These are phyloP conservation scores for Gulo gulo DNA, from an alignment of 2,113 vertebrate genomes.

Conservation along the genomic window DNA sequence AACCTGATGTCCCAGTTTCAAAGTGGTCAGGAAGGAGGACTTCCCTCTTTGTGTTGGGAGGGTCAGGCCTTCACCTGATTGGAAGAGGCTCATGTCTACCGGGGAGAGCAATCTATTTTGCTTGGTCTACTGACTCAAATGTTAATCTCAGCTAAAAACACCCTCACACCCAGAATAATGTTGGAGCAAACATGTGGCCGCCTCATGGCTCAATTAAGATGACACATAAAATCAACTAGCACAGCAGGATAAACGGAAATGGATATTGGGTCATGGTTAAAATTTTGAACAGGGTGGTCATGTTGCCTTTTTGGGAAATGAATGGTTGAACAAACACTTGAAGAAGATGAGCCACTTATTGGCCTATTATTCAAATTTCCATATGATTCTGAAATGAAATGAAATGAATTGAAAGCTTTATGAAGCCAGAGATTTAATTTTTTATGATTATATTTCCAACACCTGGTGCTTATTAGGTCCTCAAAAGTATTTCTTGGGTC, in stretches of 20 bases:
- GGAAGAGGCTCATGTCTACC: neutral
- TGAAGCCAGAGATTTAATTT: neutral
- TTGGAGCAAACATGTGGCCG: neutral
- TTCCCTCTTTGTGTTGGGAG: neutral
- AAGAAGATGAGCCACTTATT: neutral
- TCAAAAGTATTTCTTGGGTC: neutral
- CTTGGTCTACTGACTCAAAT: neutral
- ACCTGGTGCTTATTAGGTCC: neutral
- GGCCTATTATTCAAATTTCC: neutral
- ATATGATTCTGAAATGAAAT: neutral
- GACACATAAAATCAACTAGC: neutral
- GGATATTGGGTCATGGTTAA: neutral
- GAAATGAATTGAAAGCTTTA: neutral
- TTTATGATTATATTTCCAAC: neutral
- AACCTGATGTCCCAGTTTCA: neutral
- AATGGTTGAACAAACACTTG: neutral
- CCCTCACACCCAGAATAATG: neutral
- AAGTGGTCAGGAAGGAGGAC: neutral
- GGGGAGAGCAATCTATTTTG: neutral
- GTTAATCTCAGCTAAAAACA: neutral
- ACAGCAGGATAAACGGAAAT: neutral
- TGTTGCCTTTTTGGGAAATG: neutral
- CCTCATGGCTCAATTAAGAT: neutral
- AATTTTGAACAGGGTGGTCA: neutral
- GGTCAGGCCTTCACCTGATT: neutral